Evolutionary conservation across 37 sponge, comb jelly and placozoan genomes (phyloP), one percentile per base, ranked within the genome.

Genomic region (Chondrilla cf. caribensis): DNA sequence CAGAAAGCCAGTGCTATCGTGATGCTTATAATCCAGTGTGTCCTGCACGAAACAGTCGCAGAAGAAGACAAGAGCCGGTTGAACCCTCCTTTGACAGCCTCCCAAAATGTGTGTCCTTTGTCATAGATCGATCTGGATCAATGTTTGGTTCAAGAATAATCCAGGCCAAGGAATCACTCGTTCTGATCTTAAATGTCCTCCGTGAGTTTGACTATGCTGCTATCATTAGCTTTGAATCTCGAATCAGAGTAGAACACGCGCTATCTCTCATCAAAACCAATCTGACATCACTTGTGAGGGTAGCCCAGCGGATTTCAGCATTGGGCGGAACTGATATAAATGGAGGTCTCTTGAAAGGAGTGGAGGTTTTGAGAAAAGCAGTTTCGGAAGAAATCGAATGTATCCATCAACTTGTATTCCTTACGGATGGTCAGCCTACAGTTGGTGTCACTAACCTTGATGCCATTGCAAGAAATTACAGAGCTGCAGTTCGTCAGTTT

Each of bases 61-160:
- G 31, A 7, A 17, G 40, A 18, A 62, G 64, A 28, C 64, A 62
- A n/a, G 64, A 62, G 6, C 22, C 64, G 6, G 57, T 55, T 11
- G 18, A 62, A 15, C 44, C 41, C 36, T n/a, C 24, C 1, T 32
- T 39, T 37, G 76, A 73, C 25, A 73, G 76, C 9, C 36, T 73
- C 44, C 29, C 24, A 2, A 73, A 73, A 42, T 73, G 76, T 73
- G 76, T 73, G 22, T 32, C 41, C 2, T 73, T 73, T 40, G 76
- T 73, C n/a, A 42, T 73, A 41, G 76, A 73, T 25, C 17, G 24
- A 43, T 73, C 76, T 4, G 76, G 76, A 36, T 73, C 76, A 8
- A 73, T 73, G 76, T 39, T 37, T 73, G 76, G 76, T 9, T 41
- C 25, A 18, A 73, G 36, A 73, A 73, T 73, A 37, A n/a, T 21